A percentile compares a stretch with the other conserved stretches of the same genome.
Conservation (phyloP, 2,888 invertebrate species). For the Ormyrus nitidulus region DNA sequence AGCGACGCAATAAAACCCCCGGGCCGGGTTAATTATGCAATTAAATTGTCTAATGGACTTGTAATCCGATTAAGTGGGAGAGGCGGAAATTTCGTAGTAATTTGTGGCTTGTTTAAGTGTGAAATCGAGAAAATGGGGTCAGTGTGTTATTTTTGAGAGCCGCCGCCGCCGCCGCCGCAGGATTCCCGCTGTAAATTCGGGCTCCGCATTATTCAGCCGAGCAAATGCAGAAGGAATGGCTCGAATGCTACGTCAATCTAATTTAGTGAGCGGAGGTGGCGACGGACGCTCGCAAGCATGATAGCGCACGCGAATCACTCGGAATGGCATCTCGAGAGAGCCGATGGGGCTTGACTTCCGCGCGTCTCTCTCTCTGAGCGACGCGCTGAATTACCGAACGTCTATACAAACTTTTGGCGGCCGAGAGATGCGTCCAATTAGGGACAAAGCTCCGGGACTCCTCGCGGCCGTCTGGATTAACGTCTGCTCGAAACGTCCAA, state of each 20-base stretch:
- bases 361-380: slow-evolving; percentile 41
- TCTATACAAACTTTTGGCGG: no score
- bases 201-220: no score
- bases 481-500: background rate
- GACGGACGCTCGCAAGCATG: slow-evolving; percentile 6
- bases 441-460: no score
- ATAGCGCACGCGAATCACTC: slow-evolving; percentile 2
- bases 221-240: background rate
- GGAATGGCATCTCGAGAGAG: slow-evolving; percentile 16
- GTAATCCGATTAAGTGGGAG: slow-evolving; percentile 37
- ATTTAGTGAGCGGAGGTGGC: background rate
- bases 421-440: no score
- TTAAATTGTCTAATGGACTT: slow-evolving; percentile 52
- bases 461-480: no score
- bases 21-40: slow-evolving; percentile 39
- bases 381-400: no score
- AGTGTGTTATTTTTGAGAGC: no score
- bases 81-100: slow-evolving; percentile 30
- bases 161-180: background rate
- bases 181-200: background rate
- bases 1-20: background rate
- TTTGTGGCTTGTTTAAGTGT: slow-evolving; percentile 17
- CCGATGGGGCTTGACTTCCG: background rate
- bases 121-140: slow-evolving; percentile 18
- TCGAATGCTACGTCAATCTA: slow-evolving; percentile 28